Base-by-base conservation (phyloP, 64 coral and sea anemone species). In the Porites australiensis region DNA sequence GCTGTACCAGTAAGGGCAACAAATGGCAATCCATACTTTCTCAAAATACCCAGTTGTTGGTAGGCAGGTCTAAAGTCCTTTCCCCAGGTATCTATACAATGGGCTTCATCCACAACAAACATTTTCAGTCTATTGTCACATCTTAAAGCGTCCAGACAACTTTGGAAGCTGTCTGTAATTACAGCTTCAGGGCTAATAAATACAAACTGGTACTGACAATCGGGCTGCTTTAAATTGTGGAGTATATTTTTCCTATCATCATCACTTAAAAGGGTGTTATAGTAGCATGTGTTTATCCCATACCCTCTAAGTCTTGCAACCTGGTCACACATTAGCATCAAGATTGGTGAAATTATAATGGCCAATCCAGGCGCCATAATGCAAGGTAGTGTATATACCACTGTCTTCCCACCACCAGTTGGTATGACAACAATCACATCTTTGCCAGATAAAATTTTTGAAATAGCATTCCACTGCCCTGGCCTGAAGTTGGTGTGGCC, bases 61-160 rank as follows among this genome's bases (percentile, higher is more conserved):
- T 93, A 93, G 19, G 64, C 76, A 27, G 74, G 82, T 21, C 74
- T 19, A 50, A 93, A 86, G n/a, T 93, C 74, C 48, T 55, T 57
- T 8, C 91, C 91, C 83, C 91, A 93, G 9, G 84, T 70, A 44
- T 93, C 91, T 16, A 93, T 70, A 45, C 91, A 93, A 45, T 77
- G 90, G 5, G 90, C 82, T 47, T 77, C 80, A 66, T 92, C 81
- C 7, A 92, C 46, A 4, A 62, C 90, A 74, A 92, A 86, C 14
- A 74, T 50, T n/a, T 86, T 61, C 21, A 92, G 80, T 48, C 72
- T 70, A n/a, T 82, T 73, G 3, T 76, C 15, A 7, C 6, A 62
- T 64, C 71, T 64, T 43, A 77, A 23, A 21, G 47, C 60, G 54
- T 86, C 23, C 8, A 69, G 57, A 75, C 22, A 92, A 58, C 57